phyloP scores from a whole-genome alignment of 2,113 vertebrate species.

The Leucoraja erinaceus region DNA sequence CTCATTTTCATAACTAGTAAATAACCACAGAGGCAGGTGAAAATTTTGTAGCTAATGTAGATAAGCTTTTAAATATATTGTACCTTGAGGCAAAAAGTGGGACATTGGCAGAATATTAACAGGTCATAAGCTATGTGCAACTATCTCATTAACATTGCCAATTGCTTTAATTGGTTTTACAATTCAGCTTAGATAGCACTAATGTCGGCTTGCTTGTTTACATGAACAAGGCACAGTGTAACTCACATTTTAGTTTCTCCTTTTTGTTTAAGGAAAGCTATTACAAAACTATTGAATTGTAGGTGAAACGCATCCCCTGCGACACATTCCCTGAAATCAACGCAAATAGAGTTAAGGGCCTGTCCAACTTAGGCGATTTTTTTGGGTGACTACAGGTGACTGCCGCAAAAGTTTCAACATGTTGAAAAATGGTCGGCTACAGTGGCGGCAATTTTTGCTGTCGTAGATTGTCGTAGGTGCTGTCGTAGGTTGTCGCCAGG shows the following conservation, averaged over 20 bases:
- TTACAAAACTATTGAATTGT: conserved; percentile 9
- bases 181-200: neutral
- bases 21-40: too few relatives aligned
- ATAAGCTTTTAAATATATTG: neutral
- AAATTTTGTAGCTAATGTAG: neutral
- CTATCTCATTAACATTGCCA: neutral
- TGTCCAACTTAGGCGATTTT: too few relatives aligned
- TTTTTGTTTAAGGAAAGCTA: neutral
- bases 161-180: conserved; percentile 32
- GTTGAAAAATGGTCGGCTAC: too few relatives aligned
- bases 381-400: too few relatives aligned
- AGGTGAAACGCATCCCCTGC: neutral
- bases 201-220: neutral
- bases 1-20: neutral
- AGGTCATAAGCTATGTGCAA: neutral
- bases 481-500: too few relatives aligned
- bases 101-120: neutral
- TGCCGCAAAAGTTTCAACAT: too few relatives aligned
- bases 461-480: too few relatives aligned
- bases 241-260: neutral
- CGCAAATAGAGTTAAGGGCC: neutral
- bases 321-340: conserved; percentile 16
- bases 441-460: too few relatives aligned
- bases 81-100: neutral
- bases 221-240: neutral